Percentiles rank a stretch among this genome's conserved stretches.
Evolutionary conservation across 2,113 vertebrate species (phyloP).

Genomic region (Synchiropus splendidus): DNA sequence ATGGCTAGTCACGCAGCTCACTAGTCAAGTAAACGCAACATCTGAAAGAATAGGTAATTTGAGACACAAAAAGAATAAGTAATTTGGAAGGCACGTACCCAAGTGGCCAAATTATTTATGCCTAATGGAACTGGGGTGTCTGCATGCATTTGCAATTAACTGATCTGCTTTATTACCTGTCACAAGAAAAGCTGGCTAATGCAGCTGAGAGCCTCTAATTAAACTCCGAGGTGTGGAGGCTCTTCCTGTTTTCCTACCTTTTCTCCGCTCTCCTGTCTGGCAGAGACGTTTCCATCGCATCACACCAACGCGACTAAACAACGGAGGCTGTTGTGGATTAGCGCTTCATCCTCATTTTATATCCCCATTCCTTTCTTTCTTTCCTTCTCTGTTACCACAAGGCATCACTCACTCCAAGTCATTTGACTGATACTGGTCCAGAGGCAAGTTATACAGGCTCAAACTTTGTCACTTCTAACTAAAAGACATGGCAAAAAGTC

Average conservation of each 20-base stretch:
- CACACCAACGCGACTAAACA: not conserved
- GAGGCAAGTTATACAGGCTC: no score
- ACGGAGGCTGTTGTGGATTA: not conserved
- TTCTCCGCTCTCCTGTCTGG: slow-evolving; percentile 3
- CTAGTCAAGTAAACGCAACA: slow-evolving; percentile 72
- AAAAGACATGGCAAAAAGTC: no score
- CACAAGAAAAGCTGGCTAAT: slow-evolving; percentile 42
- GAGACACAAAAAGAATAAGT: slow-evolving; percentile 76
- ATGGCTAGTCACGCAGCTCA: slow-evolving; percentile 59
- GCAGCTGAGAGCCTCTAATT: slow-evolving; percentile 38
- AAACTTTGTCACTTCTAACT: no score
- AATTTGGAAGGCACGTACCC: slow-evolving; percentile 68
- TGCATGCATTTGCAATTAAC: slow-evolving; percentile 68
- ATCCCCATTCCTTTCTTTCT: no score
- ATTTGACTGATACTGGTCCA: no score
- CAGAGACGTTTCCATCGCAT: slow-evolving; percentile 5
- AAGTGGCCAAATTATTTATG: slow-evolving; percentile 77
- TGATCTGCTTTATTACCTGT: slow-evolving; percentile 64
- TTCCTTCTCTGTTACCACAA: no score
- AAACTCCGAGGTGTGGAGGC: slow-evolving; percentile 38
- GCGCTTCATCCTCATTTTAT: no score
- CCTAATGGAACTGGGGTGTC: slow-evolving; percentile 65
- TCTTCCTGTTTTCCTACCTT: slow-evolving; percentile 31
- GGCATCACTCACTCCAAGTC: no score
- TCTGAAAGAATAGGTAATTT: slow-evolving; percentile 76